A percentile compares a stretch with the other conserved stretches of the same genome.
Evolutionary conservation across 2,888 invertebrate species (phyloP).

Genomic region (Drosophila affinis): DNA sequence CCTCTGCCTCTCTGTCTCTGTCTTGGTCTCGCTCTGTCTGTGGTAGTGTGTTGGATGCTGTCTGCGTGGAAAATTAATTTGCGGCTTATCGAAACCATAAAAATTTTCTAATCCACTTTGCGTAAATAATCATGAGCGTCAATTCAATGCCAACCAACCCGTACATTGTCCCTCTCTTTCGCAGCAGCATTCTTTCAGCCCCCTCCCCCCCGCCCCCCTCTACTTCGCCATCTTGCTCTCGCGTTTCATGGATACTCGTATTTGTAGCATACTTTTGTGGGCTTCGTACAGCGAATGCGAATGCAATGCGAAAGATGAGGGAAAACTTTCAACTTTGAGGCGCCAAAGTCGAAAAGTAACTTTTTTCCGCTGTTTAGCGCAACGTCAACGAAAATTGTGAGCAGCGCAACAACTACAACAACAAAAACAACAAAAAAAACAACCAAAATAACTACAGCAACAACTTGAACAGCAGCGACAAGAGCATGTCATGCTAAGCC

Average conservation of each 20-base stretch:
- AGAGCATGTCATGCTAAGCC: conserved; percentile 34
- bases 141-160: conserved; percentile 59
- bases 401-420: conserved; percentile 29
- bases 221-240: not conserved
- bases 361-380: conserved; percentile 45
- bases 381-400: conserved; percentile 39
- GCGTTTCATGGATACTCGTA: not conserved
- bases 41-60: conserved; percentile 15
- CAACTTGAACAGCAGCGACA: conserved; percentile 14
- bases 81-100: conserved; percentile 76
- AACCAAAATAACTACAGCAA: conserved; percentile 35
- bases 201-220: too few relatives aligned
- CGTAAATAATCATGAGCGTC: conserved; percentile 76
- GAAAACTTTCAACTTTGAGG: conserved; percentile 47
- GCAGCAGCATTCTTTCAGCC: too few relatives aligned
- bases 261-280: conserved; percentile 40
- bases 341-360: conserved; percentile 52
- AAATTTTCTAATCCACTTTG: conserved; percentile 75
- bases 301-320: conserved; percentile 43
- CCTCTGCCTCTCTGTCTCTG: not conserved
- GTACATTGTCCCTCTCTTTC: too few relatives aligned
- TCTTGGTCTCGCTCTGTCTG: too few relatives aligned
- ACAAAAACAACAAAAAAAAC: conserved; percentile 31
- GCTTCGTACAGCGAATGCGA: conserved; percentile 15
- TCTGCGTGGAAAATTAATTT: conserved; percentile 66